phyloP scores from a whole-genome alignment of 2,888 invertebrate genomes.

The Pyrgus malvae region DNA sequence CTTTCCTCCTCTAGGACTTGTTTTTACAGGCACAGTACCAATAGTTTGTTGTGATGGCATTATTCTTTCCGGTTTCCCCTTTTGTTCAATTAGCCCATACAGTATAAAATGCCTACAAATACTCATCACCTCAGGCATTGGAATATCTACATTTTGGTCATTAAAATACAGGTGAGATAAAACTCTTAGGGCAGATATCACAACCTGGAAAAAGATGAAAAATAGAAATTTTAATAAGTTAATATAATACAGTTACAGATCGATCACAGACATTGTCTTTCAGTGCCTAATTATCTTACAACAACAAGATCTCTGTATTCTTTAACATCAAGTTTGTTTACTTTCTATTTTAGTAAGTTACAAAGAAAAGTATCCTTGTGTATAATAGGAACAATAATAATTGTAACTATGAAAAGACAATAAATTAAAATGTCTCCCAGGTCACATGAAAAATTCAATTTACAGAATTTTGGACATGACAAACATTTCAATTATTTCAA shows the following conservation, averaged over 20 bases:
- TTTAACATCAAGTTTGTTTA: no score
- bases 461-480: no score
- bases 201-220: constrained; percentile 58
- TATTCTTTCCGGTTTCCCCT: constrained; percentile 73
- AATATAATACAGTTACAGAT: neutral
- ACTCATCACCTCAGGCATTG: constrained; percentile 80
- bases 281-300: no score
- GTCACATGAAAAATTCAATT: no score
- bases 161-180: constrained; percentile 66
- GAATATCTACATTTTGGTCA: constrained; percentile 51
- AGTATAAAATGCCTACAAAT: constrained; percentile 80
- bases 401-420: no score
- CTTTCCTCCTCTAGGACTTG: constrained; percentile 82
- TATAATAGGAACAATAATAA: no score
- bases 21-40: constrained; percentile 72
- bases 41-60: constrained; percentile 83
- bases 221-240: neutral
- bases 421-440: no score
- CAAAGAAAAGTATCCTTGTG: no score
- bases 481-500: no score
- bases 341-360: no score
- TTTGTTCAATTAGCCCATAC: constrained; percentile 68
- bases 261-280: no score
- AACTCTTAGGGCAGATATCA: constrained; percentile 70
- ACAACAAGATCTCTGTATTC: no score